A percentile compares a stretch with the other conserved stretches of the same genome.
phyloP scores from a whole-genome alignment of 2,113 vertebrate species.

The Cariama cristata region DNA sequence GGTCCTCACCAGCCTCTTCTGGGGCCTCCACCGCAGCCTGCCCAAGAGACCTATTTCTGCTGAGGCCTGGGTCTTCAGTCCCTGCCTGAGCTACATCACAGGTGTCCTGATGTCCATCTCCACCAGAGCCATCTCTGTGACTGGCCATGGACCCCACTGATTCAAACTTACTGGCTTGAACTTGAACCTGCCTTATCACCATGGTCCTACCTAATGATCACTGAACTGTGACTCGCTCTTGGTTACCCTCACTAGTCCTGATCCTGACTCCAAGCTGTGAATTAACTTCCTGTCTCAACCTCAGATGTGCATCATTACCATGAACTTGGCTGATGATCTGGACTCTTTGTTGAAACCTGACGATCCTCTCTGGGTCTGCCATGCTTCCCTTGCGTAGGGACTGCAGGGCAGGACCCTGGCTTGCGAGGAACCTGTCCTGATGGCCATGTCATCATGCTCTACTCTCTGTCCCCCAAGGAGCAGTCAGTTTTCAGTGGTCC shows the following conservation, averaged over 20 bases:
- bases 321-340: not conserved
- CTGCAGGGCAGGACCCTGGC: accelerated
- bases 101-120: not conserved
- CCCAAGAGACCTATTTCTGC: not conserved
- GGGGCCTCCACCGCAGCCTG: accelerated
- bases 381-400: not conserved
- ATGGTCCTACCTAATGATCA: not conserved
- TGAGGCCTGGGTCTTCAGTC: not conserved
- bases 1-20: not conserved
- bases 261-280: not conserved
- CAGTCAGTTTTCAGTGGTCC: not conserved
- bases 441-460: not conserved
- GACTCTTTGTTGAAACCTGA: not conserved
- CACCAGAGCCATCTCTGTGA: not conserved
- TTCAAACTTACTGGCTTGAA: not conserved
- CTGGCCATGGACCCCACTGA: not conserved
- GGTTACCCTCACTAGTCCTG: not conserved
- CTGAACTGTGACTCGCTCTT: not conserved
- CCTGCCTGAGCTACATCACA: not conserved
- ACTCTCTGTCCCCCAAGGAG: not conserved
- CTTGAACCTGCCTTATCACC: not conserved
- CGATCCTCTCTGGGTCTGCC: not conserved
- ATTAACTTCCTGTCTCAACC: not conserved
- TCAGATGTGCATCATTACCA: not conserved
- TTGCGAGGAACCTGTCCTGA: not conserved